phyloP scores from a whole-genome alignment of 2,888 invertebrate species.

The Oeneis ivallda region DNA sequence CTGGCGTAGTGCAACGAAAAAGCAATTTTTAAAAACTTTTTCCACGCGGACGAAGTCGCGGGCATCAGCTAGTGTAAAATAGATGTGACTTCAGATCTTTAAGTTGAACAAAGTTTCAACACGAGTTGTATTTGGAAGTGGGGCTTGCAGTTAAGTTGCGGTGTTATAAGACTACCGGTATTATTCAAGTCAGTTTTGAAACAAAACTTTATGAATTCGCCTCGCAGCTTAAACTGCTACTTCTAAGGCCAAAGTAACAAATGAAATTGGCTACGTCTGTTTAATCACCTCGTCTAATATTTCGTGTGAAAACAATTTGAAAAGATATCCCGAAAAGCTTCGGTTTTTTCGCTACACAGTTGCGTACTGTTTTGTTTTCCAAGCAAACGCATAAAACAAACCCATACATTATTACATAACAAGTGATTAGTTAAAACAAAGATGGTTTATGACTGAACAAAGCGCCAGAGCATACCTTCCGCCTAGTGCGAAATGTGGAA shows the following conservation, averaged over 20 bases:
- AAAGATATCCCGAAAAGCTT: background rate
- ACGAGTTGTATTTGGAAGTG: conserved; percentile 24
- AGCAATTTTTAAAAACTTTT: too few species aligned
- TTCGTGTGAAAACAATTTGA: background rate
- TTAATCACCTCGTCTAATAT: background rate
- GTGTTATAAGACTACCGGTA: conserved; percentile 19
- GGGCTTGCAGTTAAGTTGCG: conserved; percentile 21
- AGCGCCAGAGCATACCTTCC: background rate
- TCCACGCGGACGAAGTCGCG: too few species aligned
- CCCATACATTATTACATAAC: background rate
- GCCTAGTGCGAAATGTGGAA: conserved; percentile 17
- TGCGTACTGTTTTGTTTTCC: too few species aligned
- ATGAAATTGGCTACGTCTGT: background rate
- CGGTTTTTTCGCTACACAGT: too few species aligned
- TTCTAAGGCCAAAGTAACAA: background rate
- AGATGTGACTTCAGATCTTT: conserved; percentile 26
- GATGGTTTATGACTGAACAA: conserved; percentile 5
- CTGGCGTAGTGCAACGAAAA: too few species aligned
- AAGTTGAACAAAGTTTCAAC: conserved; percentile 27
- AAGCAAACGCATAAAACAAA: too few species aligned
- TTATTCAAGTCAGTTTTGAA: conserved; percentile 23
- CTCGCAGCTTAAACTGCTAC: conserved; percentile 10
- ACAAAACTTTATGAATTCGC: conserved; percentile 15
- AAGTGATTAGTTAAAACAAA: conserved; percentile 12
- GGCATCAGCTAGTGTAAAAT: too few species aligned